These are phyloP conservation scores for Myripristis murdjan DNA, from an alignment of 2,797 vertebrate species.

Conservation along the genomic window DNA sequence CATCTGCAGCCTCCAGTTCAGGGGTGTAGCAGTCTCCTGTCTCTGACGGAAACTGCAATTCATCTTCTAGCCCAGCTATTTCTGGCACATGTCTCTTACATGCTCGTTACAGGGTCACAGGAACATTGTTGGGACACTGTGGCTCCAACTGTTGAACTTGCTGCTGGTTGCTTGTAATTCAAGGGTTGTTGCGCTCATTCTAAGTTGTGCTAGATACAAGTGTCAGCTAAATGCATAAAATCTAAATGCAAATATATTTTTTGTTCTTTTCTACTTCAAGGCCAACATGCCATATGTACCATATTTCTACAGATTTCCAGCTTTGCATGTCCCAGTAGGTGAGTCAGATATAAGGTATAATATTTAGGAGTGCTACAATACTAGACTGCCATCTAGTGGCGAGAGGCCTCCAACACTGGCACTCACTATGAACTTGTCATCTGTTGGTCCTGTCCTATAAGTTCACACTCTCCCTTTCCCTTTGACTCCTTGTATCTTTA, in stretches of 20 bases:
- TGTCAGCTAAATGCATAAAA: background rate
- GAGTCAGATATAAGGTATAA: background rate
- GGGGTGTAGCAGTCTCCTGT: no score
- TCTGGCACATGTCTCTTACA: no score
- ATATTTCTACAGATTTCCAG: background rate
- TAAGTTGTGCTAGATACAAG: background rate
- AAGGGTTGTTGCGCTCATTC: no score
- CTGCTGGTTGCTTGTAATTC: no score
- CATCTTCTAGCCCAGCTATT: background rate
- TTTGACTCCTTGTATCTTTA: background rate
- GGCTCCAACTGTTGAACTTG: no score
- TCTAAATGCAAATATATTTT: background rate
- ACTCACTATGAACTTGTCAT: background rate
- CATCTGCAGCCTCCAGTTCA: no score
- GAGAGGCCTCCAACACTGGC: background rate
- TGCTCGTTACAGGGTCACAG: no score
- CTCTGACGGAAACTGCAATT: background rate
- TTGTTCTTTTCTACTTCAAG: background rate
- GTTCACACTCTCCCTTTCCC: background rate
- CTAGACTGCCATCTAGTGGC: conserved; percentile 65
- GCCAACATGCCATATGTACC: no score
- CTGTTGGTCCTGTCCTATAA: background rate
- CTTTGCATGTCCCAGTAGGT: no score
- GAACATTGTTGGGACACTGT: no score
- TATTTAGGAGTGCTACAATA: background rate